Percentiles rank a stretch among this genome's conserved stretches.
Conservation (phyloP, 2,797 vertebrate genomes). For the Thalassophryne amazonica region DNA sequence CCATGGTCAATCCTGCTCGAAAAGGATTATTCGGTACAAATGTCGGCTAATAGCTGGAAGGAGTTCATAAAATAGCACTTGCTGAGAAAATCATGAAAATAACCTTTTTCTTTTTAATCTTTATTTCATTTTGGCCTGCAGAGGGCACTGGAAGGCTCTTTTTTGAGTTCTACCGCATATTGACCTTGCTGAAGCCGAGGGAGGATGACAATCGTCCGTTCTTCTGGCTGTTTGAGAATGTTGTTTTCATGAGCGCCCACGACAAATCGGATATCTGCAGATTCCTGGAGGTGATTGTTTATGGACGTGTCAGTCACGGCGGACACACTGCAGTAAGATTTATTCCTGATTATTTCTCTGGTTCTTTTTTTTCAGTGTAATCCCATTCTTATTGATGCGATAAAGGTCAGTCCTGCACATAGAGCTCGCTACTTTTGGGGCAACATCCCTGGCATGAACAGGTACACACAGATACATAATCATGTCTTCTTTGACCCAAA, state of each 20-base stretch:
- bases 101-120: background rate
- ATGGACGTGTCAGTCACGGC: background rate
- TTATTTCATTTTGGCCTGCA: constrained; percentile 39
- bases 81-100: background rate
- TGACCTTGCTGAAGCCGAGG: constrained; percentile 86
- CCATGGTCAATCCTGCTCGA: constrained; percentile 87
- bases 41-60: background rate
- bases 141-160: constrained; percentile 94
- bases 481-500: too few species aligned
- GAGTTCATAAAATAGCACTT: background rate
- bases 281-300: constrained; percentile 86
- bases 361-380: constrained; percentile 82
- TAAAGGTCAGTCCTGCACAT: constrained; percentile 91
- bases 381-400: constrained; percentile 89
- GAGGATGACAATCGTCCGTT: constrained; percentile 88
- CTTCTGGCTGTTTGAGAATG: constrained; percentile 97
- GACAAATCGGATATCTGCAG: constrained; percentile 93
- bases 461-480: constrained; percentile 66
- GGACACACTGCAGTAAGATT: background rate
- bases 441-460: constrained; percentile 95
- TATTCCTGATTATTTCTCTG: background rate
- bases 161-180: constrained; percentile 93
- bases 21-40: constrained; percentile 89
- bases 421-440: constrained; percentile 95
- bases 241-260: constrained; percentile 88